Base-by-base conservation (phyloP, 1,140 invertebrate species). In the Aphelinus certus region DNA sequence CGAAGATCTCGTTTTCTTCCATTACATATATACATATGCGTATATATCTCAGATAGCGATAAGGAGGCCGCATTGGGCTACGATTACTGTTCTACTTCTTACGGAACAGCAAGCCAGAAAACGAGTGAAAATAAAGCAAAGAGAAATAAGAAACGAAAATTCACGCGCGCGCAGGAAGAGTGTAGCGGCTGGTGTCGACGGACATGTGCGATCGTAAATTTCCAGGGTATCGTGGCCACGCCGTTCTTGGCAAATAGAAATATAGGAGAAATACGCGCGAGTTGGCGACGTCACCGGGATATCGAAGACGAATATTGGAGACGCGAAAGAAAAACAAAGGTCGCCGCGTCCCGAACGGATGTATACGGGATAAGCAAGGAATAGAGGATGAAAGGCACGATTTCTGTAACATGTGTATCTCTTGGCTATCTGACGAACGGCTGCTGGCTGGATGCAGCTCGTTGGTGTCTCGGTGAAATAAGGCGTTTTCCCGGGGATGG, bases 341-440 rank as follows among this genome's bases (percentile, higher is more conserved):
- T 10, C 45, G 43, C 45, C 46, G 61, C 10, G 46, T 63, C 10
- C 46, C 46, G 48, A 47, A 46, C 61, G 46, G 61, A 63, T 46
- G 9, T 63, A 63, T 63, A 45, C 61, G 26, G 26, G 48, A 63
- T 46, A 46, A 63, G 61, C 61, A 46, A 46, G 48, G 48, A 63
- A 63, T 63, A 45, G 61, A 42, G 9, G 43, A 46, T 47, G 48
- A 63, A 63, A 46, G 10, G 58, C 45, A 43, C 26, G 45, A 60
- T 43, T 45, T 43, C 58, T 43, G 10, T 43, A 9, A 43, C 58
- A 43, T 43, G 58, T 60, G 58, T 60, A 43, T 60, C 58, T 7
- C 10, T 60, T 26, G 45, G 58, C 58, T 26, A 26, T 26, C 26
- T 26, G 26, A 26, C 26, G 26, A 26, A 26, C 26, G 26, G 26